Conservation (phyloP, 2,888 invertebrate genomes). For the Nezara viridula region DNA sequence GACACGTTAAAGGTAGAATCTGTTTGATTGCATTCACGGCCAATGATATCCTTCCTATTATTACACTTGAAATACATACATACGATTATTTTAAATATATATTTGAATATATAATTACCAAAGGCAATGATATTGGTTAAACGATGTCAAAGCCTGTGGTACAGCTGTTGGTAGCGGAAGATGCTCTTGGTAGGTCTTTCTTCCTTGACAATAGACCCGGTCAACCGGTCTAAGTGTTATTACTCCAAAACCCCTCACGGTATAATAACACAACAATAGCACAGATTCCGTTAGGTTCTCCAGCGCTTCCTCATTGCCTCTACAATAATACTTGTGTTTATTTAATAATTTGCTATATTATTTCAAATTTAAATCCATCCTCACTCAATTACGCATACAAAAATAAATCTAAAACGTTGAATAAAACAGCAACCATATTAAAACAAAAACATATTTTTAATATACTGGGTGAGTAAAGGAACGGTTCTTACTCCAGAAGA, state of each 20-base stretch:
- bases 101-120: neutral
- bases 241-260: conserved; percentile 3
- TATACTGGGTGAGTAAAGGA: too few species aligned
- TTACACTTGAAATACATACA: too few species aligned
- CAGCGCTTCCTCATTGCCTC: neutral
- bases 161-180: neutral
- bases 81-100: too few species aligned
- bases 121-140: neutral
- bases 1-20: too few species aligned
- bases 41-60: too few species aligned
- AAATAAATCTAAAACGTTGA: too few species aligned
- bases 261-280: conserved; percentile 25
- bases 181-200: neutral
- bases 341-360: neutral
- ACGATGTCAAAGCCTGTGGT: neutral
- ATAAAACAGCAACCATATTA: too few species aligned
- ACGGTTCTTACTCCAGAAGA: too few species aligned
- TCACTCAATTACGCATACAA: too few species aligned
- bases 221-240: conserved; percentile 1
- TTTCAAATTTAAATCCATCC: neutral
- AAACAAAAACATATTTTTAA: too few species aligned
- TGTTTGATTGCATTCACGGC: too few species aligned
- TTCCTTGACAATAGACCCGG: neutral
- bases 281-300: neutral
- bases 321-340: neutral